Evolutionary conservation across 2,113 vertebrate species (phyloP), one percentile per base, ranked within the genome.

Genomic region (Nycticebus coucang): DNA sequence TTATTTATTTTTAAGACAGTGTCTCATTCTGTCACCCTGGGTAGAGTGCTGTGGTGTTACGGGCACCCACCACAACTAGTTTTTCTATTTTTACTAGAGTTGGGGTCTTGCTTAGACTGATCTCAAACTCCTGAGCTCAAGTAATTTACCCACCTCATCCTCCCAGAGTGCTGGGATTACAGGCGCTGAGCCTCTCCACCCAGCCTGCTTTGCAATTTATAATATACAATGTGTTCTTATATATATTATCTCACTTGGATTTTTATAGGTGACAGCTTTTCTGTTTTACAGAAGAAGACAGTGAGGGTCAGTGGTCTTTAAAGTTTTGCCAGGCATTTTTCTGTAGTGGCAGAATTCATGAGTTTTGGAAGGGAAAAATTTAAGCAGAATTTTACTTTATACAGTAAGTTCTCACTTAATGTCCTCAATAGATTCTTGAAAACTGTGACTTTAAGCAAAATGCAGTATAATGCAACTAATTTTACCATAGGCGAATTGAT

Each of bases 291-390:
- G 8, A 66, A 87, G 28, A 82, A 83, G 4, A 57, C 18, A 68
- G 8, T 45, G 21, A 74, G 4, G 10, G 4, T 93, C 5, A 74
- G 24, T 19, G 0, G 66, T 91, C 8, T 83, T 85, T 74, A 26
- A 93, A 57, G 10, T 41, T 93, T 66, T 93, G 7, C 21, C 17
- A 89, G 19, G 3, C n/a, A 37, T 62, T 92, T 62, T 17, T 87
- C 30, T 83, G 12, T 66, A 71, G 12, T 87, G 15, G 24, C 28
- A 91, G 35, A 86, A 66, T 3, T 86, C 11, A 45, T 71, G 17
- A 82, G 17, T 68, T 78, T 87, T 74, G 71, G 21, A 93, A 79
- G 26, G 79, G 60, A 75, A 50, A 91, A 66, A 95, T 91, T 85
- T 50, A 88, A 94, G 2, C 14, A 74, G 45, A 33, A 6, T 41